Conservation (phyloP, 2,797 vertebrate genomes). For the Crocodylus rhombifer region DNA sequence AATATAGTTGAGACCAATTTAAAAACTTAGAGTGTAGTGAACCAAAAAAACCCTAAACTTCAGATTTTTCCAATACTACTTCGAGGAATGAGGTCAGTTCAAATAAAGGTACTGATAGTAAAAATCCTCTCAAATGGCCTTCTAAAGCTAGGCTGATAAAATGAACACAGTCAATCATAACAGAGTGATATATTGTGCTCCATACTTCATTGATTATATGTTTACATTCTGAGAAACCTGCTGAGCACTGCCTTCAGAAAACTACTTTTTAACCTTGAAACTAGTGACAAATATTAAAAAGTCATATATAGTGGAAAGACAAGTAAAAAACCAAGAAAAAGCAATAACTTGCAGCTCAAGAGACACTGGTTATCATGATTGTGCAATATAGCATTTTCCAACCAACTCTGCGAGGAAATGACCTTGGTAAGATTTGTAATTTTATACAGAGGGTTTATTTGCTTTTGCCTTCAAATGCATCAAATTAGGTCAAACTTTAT, state of each 20-base stretch:
- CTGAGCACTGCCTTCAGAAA: neutral
- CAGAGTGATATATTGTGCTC: accelerated
- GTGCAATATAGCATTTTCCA: accelerated
- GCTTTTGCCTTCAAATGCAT: neutral
- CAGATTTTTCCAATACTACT: neutral
- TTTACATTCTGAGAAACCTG: neutral
- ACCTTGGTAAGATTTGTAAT: neutral
- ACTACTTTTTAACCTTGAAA: neutral
- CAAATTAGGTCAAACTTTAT: neutral
- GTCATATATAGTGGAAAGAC: accelerated
- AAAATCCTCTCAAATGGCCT: neutral
- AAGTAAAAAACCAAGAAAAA: neutral
- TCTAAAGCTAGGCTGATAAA: neutral
- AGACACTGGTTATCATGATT: neutral
- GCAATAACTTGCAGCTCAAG: neutral
- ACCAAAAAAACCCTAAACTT: neutral
- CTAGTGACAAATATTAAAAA: neutral
- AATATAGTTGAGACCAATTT: neutral
- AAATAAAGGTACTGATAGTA: neutral
- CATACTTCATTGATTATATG: neutral
- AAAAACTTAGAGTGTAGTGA: neutral
- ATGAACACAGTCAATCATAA: neutral
- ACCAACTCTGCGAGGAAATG: neutral
- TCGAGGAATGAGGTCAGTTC: neutral
- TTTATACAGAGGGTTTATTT: neutral